phyloP scores from a whole-genome alignment of 2,888 invertebrate genomes.

The Exephanes ischioxanthus region DNA sequence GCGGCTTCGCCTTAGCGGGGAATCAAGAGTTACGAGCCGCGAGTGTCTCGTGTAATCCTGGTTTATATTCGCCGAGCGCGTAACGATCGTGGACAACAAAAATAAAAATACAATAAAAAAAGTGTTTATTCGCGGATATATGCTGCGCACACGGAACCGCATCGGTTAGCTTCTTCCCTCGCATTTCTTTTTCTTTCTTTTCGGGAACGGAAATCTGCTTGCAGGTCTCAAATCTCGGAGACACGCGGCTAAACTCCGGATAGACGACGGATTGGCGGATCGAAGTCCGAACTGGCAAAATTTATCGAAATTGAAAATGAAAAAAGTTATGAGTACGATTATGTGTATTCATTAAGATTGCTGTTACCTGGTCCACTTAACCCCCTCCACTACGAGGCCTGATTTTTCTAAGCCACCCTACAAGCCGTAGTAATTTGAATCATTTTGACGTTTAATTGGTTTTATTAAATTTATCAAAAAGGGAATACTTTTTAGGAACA shows the following conservation, averaged over 20 bases:
- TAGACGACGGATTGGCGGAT: constrained; percentile 62
- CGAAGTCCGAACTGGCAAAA: constrained; percentile 47
- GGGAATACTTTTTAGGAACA: no score
- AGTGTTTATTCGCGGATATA: constrained; percentile 47
- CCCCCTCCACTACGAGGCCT: no score
- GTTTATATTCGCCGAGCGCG: constrained; percentile 77
- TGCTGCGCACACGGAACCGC: constrained; percentile 1
- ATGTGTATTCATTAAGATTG: no score
- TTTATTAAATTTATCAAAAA: no score
- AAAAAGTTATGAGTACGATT: constrained; percentile 3
- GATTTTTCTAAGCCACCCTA: no score
- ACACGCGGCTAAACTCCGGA: constrained; percentile 39
- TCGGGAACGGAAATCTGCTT: constrained; percentile 32
- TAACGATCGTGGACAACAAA: constrained; percentile 69
- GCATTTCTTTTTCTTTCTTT: not conserved
- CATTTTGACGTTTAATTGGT: no score
- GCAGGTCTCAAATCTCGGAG: constrained; percentile 6
- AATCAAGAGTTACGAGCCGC: constrained; percentile 77
- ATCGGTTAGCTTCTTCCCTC: constrained; percentile 45
- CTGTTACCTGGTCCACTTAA: no score
- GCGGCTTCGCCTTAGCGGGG: constrained; percentile 52
- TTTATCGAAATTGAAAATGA: constrained; percentile 56
- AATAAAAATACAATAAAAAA: constrained; percentile 57
- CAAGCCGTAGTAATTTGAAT: no score
- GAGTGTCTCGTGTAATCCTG: constrained; percentile 79